Base-by-base conservation (phyloP, 2,113 vertebrate species). In the Xyrauchen texanus region DNA sequence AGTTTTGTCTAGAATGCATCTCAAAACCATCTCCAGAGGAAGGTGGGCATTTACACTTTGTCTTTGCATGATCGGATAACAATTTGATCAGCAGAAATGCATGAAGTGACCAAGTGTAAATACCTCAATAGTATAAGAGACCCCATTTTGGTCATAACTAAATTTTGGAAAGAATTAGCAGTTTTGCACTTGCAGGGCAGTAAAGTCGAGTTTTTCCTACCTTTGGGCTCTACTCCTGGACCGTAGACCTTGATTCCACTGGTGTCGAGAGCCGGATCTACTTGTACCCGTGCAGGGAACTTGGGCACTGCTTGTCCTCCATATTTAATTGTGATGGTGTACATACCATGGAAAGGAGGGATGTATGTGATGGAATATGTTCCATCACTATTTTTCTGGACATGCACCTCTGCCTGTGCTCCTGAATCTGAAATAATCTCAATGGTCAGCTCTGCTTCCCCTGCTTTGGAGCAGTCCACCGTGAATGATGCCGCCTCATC, bases 301-400 rank as follows among this genome's bases (percentile, higher is more conserved):
- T 94, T 92, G 34, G 96, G 95, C 2, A 97, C 96, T 0, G 93
- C 84, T 44, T 92, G 93, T 0, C 96, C 97, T 0, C 97, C 97
- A 0, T 98, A 98, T 21, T 96, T 96, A 89, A 98, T 94, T 83
- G 95, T 98, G 84, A 98, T 92, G 74, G 94, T 95, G 90, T 98
- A 97, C 87, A 90, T 90, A 6, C 96, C 96, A 0, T 96, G 94
- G 46, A 90, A 91, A 57, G 91, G 93, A 0, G 97, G 96, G 4
- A 93, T 95, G 86, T 98, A 98, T 87, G 95, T 98, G 91, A 98
- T 96, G 88, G 93, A 90, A 86, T 98, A 98, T 46, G 96, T 98
- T 67, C 96, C 96, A 0, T 98, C 95, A 0, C 93, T 89, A 7
- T 98, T 96, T 89, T 96, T 95, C 72, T 96, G 95, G 84, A 98